Evolutionary conservation across 92 coral and sea anemone genomes (phyloP), one percentile per base, ranked within the genome.

Genomic region (Bergia sp.): DNA sequence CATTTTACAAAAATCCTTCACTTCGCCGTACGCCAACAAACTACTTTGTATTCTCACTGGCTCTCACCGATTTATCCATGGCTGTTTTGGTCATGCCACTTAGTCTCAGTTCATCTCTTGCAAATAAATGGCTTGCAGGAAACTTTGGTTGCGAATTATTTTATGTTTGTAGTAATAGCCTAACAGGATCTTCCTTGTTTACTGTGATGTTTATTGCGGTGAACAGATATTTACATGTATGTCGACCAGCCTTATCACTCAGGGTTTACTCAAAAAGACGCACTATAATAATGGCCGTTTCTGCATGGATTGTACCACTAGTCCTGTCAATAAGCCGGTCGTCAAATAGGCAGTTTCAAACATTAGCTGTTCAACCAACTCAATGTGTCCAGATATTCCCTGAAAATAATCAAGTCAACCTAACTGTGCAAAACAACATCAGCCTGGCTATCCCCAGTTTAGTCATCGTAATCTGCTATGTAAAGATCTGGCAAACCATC

Each of bases 21-120:
- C 84, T 80, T 80, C 58, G 58, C 2, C 67, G 82, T 16, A 49
- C 18, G 4, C 44, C 53, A 2, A 80, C 84, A 49, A 80, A 80
- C 84, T 49, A 80, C 42, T 53, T 80, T n/a, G 29, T 80, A 4
- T 45, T 80, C 61, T 80, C 84, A 80, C 67, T 80, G 84, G 67
- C 84, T 6, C 42, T 80, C 65, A 57, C 84, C 69, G 84, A 80
- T 29, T 49, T 80, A 38, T 7, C 29, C 37, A 80, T 55, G 40
- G 84, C 84, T 3, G 41, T 80, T 37, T 16, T 80, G 1, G 38
- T 2, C 84, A 23, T 53, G 44, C 29, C 84, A 0, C 40, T 80
- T 16, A 40, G 7, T n/a, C 37, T 55, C 40, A 23, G 2, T 3
- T 55, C 69, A 37, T 12, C 84, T 49, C 38, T 47, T 6, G 67